Base-by-base conservation (phyloP, 2,113 vertebrate genomes). In the Pachycephala philippinensis region DNA sequence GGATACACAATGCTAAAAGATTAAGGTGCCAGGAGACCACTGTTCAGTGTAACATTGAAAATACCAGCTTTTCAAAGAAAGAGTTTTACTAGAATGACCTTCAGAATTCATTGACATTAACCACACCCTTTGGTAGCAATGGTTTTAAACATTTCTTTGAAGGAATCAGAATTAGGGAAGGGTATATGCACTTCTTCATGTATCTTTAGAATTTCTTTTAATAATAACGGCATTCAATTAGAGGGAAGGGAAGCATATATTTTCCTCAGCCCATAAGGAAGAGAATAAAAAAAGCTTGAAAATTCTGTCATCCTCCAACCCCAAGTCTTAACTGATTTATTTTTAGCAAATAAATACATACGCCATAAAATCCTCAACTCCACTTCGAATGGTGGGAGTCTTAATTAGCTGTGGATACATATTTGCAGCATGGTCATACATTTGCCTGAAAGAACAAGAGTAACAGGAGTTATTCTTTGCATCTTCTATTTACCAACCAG, bases 401-500 rank as follows among this genome's bases (percentile, higher is more conserved):
- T 93, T 94, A 96, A 99, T 99, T 84, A 99, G 92, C 97, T 99
- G 98, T 1, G 99, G 99, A 84, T 98, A 99, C 97, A 99, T 98
- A 96, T 99, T 99, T 95, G 90, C 90, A 97, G 98, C 98, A 97
- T 99, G 98, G 94, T 99, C 98, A 89, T 97, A 97, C 97, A 99
- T 99, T 75, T 98, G 98, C 95, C 99, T 99, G 97, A 24, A 96
- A 97, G 7, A 95, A 96, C 35, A 95, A 96, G 18, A 76, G 53
- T 30, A 76, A 30, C 63, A 96, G 60, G 69, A 26, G 26, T 97
- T 94, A 97, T 39, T 88, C 79, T 53, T 28, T 69, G 39, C 21
- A 45, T 59, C 80, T 71, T 91, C 76, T 35, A 5, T 35, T 83
- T 74, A 37, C 18, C 42, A 59, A 30, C 3, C 14, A 72, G 12